phyloP scores from a whole-genome alignment of 2,113 vertebrate genomes.

The Holacanthus passer region DNA sequence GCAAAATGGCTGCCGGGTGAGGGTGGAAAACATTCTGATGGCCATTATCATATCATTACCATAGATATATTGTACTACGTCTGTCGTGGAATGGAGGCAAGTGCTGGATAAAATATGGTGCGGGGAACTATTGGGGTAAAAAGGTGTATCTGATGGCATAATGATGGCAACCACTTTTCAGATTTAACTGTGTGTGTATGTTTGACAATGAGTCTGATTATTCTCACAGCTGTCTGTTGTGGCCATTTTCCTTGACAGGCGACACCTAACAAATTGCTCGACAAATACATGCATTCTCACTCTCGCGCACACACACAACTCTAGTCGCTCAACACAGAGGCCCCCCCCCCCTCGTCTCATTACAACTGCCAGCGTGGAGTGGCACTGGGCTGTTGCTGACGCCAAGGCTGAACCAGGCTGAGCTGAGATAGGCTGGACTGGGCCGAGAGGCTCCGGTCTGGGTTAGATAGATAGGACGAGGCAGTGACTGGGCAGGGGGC shows the following conservation, averaged over 20 bases:
- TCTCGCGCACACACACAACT: conserved; percentile 8
- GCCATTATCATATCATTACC: conserved; percentile 78
- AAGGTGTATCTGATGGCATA: conserved; percentile 56
- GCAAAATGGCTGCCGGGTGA: conserved; percentile 72
- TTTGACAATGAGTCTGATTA: conserved; percentile 67
- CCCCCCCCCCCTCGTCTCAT: conserved; percentile 85
- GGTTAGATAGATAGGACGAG: conserved; percentile 86
- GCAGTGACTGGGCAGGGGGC: conserved; percentile 87
- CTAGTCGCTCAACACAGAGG: conserved; percentile 14
- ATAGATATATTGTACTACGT: conserved; percentile 50
- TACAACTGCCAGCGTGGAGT: conserved; percentile 86
- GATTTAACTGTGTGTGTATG: conserved; percentile 37
- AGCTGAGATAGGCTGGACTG: conserved; percentile 81
- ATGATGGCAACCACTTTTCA: conserved; percentile 46
- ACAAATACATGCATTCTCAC: conserved; percentile 58
- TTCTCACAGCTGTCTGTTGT: conserved; percentile 54
- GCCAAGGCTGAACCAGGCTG: conserved; percentile 84
- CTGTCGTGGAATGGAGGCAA: conserved; percentile 76
- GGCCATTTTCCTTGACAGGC: conserved; percentile 81
- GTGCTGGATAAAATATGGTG: conserved; percentile 59
- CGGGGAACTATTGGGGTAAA: conserved; percentile 48
- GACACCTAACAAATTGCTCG: conserved; percentile 87
- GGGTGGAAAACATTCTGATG: conserved; percentile 69
- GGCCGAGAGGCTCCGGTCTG: conserved; percentile 77
- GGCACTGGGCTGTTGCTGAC: conserved; percentile 86